A percentile compares a stretch with the other conserved stretches of the same genome.
These are phyloP conservation scores for Cricetomys ansorgei DNA, from an alignment of 2,113 vertebrate species.

Conservation along the genomic window DNA sequence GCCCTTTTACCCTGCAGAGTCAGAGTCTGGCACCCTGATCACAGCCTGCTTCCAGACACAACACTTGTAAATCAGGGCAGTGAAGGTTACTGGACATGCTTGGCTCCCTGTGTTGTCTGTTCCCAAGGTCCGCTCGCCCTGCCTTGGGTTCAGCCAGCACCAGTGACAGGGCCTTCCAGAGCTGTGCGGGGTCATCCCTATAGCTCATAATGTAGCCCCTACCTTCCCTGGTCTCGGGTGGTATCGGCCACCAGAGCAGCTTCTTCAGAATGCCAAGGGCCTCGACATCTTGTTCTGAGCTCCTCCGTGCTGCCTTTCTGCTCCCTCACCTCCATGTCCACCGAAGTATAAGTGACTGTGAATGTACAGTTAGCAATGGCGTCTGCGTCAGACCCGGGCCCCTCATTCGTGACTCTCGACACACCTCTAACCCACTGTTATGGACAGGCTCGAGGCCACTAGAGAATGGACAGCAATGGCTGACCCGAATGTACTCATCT, in stretches of 20 bases:
- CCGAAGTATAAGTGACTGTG: neutral
- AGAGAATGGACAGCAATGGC: neutral
- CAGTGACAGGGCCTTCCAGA: no score
- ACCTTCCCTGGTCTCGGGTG: neutral
- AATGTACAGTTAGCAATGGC: neutral
- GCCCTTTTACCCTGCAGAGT: no score
- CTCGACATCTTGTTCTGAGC: neutral
- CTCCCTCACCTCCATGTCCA: neutral
- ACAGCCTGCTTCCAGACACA: neutral
- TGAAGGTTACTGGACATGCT: neutral
- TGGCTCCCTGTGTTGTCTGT: neutral
- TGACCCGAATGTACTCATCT: neutral
- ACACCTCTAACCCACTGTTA: neutral
- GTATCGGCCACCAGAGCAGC: neutral
- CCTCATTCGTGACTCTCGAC: neutral
- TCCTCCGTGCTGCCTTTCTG: neutral
- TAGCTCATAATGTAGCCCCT: fast-evolving
- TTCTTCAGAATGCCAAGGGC: neutral
- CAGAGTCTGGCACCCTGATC: neutral
- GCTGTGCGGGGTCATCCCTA: fast-evolving
- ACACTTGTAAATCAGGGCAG: fast-evolving
- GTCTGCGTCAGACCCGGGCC: neutral
- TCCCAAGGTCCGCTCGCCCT: neutral
- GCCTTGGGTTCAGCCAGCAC: neutral
- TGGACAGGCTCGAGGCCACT: neutral